These are phyloP conservation scores for Cantharis rustica DNA, from an alignment of 2,888 invertebrate species.

Conservation along the genomic window DNA sequence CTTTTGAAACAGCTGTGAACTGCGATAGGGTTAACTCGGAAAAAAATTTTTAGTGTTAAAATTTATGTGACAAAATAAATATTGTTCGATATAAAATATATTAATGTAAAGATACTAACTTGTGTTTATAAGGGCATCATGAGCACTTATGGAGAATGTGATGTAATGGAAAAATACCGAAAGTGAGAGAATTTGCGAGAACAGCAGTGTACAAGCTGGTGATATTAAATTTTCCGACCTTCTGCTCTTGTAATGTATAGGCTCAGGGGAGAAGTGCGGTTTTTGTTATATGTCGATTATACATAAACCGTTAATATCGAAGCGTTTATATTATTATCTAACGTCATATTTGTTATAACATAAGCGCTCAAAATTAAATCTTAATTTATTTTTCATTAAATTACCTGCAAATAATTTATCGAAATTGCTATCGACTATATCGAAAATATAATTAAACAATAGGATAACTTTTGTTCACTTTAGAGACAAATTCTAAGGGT, in stretches of 20 bases:
- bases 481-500: conserved; percentile 57
- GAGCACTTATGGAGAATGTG: conserved; percentile 47
- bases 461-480: conserved; percentile 53
- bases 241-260: conserved; percentile 56
- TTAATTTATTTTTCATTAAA: neutral
- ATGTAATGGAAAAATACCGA: conserved; percentile 57
- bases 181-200: conserved; percentile 53
- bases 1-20: conserved; percentile 47
- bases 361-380: neutral
- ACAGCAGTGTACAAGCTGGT: conserved; percentile 52
- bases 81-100: conserved; percentile 29
- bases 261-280: conserved; percentile 50
- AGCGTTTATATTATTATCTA: conserved; percentile 17
- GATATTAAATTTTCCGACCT: conserved; percentile 58
- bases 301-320: conserved; percentile 38
- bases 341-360: neutral
- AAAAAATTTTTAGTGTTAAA: neutral
- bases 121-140: conserved; percentile 27
- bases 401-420: neutral
- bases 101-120: conserved; percentile 24
- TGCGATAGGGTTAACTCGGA: conserved; percentile 44
- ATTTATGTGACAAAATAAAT: neutral
- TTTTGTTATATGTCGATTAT: conserved; percentile 52
- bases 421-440: conserved; percentile 5
- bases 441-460: conserved; percentile 27